Evolutionary conservation across 2,888 invertebrate genomes (phyloP), one percentile per base, ranked within the genome.

Genomic region (Phania funesta): DNA sequence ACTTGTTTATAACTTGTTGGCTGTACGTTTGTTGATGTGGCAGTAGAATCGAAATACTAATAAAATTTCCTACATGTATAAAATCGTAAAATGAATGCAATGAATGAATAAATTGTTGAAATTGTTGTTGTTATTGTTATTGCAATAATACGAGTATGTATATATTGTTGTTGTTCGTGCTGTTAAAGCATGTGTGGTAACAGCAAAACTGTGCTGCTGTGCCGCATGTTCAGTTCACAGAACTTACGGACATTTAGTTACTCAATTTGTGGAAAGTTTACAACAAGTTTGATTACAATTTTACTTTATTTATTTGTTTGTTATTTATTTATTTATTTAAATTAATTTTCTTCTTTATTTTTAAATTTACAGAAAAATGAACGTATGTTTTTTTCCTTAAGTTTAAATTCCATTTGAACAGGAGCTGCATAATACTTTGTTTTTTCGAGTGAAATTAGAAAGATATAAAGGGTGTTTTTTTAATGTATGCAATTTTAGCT

Each of bases 181-280:
- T 22, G 22, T 8, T 22, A 44, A 20, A 11, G 20, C 29, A 29
- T 8, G 18, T 1, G 1, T 18, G 13, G 11, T 24, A 18, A 24
- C 16, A 24, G 48, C 18, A 35, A 71, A 48, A 58, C 48, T 35
- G 73, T 32, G 29, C 7, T 29, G 29, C 7, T 7, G 29, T 60
- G 46, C 50, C 73, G 62, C 62, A n/a, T 48, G 58, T 65, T 58
- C 26, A 44, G 9, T 48, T 20, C 26, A 70, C 54, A 50, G 20
- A 76, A 71, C 76, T 80, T 80, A 75, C 70, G 41, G 75, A 64
- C 75, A 70, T 80, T 80, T 80, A 75, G 80, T 80, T 71, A 54
- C 76, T 76, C 60, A 81, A 81, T 81, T 81, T 81, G 76, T 76
- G 60, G 71, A 75, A 81, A 81, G 73, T 76, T 54, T 81, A 67